These are phyloP conservation scores for Frankliniella fusca DNA, from an alignment of 2,888 invertebrate species.

Conservation along the genomic window DNA sequence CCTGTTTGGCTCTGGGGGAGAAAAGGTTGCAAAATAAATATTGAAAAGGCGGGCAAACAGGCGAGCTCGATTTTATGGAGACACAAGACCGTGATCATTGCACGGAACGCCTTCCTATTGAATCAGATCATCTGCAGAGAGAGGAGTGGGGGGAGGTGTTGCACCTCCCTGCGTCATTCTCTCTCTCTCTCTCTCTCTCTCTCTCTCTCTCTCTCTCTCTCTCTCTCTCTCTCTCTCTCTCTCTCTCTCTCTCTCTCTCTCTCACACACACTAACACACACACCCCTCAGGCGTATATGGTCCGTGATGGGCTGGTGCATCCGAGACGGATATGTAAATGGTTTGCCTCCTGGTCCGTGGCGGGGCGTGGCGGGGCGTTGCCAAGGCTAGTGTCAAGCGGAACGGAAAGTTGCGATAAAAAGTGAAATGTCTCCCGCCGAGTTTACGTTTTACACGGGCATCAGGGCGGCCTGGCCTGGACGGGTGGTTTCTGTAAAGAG, in stretches of 20 bases:
- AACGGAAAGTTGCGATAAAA: background rate
- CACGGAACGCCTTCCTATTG: conserved; percentile 8
- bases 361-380: background rate
- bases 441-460: background rate
- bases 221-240: too few species aligned
- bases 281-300: too few species aligned
- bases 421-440: conserved; percentile 9
- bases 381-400: too few species aligned
- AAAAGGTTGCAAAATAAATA: background rate
- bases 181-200: too few species aligned
- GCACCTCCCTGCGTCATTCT: background rate
- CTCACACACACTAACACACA: too few species aligned
- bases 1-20: too few species aligned
- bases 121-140: conserved; percentile 3
- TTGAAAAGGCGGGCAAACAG: background rate
- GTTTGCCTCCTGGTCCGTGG: background rate
- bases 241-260: too few species aligned
- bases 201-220: too few species aligned
- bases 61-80: background rate
- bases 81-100: background rate
- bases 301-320: background rate
- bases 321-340: conserved; percentile 5
- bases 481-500: background rate
- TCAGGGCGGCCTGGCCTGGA: background rate
- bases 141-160: background rate